These are phyloP conservation scores for Drosophila barbarae DNA, from an alignment of 2,888 invertebrate species.

Conservation along the genomic window DNA sequence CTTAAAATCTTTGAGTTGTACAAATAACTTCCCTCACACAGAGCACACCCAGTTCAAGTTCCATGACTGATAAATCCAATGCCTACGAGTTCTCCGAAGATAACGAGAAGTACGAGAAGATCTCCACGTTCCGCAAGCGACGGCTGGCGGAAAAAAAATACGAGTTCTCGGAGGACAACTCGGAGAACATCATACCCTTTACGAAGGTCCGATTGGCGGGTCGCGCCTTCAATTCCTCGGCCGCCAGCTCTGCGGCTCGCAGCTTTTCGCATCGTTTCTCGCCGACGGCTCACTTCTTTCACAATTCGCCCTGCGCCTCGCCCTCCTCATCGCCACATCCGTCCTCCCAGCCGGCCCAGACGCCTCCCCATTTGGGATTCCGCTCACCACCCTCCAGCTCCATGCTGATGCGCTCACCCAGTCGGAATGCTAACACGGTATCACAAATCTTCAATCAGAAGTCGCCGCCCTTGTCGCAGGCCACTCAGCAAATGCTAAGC, in stretches of 20 bases:
- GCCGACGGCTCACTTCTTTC: conserved; percentile 75
- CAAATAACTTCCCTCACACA: conserved; percentile 4
- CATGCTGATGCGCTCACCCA: conserved; percentile 76
- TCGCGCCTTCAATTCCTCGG: conserved; percentile 46
- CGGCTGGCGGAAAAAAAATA: conserved; percentile 94
- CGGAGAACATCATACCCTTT: conserved; percentile 83
- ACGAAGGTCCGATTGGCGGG: conserved; percentile 77
- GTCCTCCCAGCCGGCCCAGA: conserved; percentile 59
- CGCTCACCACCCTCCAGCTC: conserved; percentile 75
- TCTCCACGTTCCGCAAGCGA: conserved; percentile 91
- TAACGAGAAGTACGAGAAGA: conserved; percentile 90
- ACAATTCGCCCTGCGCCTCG: conserved; percentile 79
- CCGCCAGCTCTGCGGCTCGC: conserved; percentile 52
- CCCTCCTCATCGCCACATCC: conserved; percentile 79
- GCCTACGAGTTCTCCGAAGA: conserved; percentile 93
- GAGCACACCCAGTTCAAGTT: conserved; percentile 78
- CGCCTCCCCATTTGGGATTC: conserved; percentile 71
- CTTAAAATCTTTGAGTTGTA: background rate
- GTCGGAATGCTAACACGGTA: conserved; percentile 60
- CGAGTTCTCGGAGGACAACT: conserved; percentile 91
- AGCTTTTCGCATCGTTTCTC: conserved; percentile 63
- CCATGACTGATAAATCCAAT: conserved; percentile 81
- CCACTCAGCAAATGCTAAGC: conserved; percentile 77
- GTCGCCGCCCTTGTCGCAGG: conserved; percentile 75
- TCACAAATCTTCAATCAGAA: conserved; percentile 70